A percentile compares a stretch with the other conserved stretches of the same genome.
These are phyloP conservation scores for Noctilio leporinus DNA, from an alignment of 2,113 vertebrate genomes.

Conservation along the genomic window DNA sequence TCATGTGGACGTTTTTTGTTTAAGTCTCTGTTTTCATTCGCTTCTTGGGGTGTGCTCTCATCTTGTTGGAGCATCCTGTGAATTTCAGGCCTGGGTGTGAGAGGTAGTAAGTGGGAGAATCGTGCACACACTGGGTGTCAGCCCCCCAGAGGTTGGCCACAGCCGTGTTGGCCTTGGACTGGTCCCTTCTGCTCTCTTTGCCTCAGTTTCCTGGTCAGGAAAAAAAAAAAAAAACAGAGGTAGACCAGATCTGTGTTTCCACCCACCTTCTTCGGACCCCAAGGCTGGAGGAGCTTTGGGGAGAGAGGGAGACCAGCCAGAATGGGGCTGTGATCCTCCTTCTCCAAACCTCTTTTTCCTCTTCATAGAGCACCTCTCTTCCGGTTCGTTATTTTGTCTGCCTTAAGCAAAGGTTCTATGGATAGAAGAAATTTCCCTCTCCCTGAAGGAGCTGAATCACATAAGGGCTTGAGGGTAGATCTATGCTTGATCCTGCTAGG, in stretches of 20 bases:
- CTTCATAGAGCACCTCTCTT: background rate
- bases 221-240: background rate
- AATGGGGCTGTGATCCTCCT: background rate
- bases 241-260: background rate
- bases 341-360: background rate
- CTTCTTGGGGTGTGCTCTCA: background rate
- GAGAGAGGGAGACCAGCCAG: background rate
- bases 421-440: background rate
- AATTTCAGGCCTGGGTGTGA: background rate
- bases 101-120: background rate
- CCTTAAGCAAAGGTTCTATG: background rate
- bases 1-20: accelerated
- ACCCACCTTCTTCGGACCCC: accelerated
- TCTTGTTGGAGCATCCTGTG: background rate
- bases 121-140: accelerated
- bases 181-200: background rate
- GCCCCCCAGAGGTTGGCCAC: background rate
- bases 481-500: background rate
- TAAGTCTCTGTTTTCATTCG: background rate
- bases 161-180: background rate
- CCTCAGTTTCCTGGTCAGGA: background rate
- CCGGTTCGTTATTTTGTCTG: background rate
- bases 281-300: background rate
- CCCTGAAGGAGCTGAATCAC: background rate
- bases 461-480: too few relatives aligned